phyloP scores from a whole-genome alignment of 2,797 vertebrate genomes.

The Enteromius radiatus region DNA sequence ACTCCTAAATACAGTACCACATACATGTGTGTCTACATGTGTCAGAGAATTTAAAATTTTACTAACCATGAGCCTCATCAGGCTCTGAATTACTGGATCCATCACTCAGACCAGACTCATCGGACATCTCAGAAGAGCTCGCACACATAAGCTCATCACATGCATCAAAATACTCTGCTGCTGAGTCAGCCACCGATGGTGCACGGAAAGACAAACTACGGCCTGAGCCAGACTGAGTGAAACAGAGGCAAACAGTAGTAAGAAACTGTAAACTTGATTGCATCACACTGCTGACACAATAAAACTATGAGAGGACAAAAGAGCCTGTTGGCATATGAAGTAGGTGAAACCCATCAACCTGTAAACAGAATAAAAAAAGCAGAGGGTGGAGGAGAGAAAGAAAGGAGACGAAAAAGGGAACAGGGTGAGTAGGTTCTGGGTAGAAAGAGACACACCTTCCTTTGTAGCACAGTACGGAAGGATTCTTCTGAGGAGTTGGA shows the following conservation, averaged over 20 bases:
- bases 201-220: constrained; percentile 73
- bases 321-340: not conserved
- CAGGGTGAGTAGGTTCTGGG: constrained; percentile 24
- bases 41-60: not conserved
- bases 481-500: constrained; percentile 88
- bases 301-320: constrained; percentile 12
- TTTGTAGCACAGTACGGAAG: constrained; percentile 83
- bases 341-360: constrained; percentile 23
- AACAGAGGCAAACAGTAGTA: constrained; percentile 21
- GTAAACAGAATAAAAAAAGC: constrained; percentile 14
- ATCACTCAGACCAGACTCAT: constrained; percentile 87
- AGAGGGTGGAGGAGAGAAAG: not conserved
- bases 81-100: constrained; percentile 86
- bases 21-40: not conserved
- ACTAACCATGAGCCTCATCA: constrained; percentile 77
- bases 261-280: constrained; percentile 6
- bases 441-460: constrained; percentile 78
- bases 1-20: not conserved
- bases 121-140: constrained; percentile 85
- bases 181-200: constrained; percentile 84
- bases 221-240: constrained; percentile 59
- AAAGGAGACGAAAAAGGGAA: not conserved
- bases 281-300: not conserved
- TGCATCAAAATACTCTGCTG: constrained; percentile 91
- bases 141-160: constrained; percentile 84